phyloP scores from a whole-genome alignment of 2,113 vertebrate genomes.

The Rhabdomys dilectus region DNA sequence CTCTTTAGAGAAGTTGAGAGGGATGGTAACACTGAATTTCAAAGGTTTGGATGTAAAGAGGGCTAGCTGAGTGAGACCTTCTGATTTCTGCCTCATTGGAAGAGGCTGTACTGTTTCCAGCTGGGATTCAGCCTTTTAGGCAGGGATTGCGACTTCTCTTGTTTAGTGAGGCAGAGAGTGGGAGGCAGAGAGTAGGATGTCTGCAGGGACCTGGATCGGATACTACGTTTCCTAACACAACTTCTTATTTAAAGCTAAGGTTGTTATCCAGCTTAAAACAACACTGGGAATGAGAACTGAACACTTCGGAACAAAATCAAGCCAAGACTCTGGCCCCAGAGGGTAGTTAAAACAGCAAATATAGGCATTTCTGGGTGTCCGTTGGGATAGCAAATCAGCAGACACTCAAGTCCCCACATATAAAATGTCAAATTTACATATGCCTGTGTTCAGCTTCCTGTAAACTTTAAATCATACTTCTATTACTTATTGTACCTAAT shows the following conservation, averaged over 20 bases:
- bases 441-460: neutral
- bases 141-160: neutral
- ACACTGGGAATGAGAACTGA: neutral
- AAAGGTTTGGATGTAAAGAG: neutral
- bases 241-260: neutral
- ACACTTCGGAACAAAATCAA: conserved; percentile 38
- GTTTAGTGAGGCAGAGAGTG: neutral
- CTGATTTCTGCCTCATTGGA: neutral
- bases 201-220: neutral
- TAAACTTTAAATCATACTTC: neutral
- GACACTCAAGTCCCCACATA: neutral
- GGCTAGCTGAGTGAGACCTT: neutral
- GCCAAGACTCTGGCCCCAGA: neutral
- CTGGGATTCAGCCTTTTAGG: neutral
- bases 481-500: neutral
- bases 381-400: neutral
- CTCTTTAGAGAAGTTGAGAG: neutral
- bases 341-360: neutral
- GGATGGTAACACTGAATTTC: neutral
- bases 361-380: neutral
- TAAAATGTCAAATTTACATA: neutral
- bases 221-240: neutral
- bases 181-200: neutral
- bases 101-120: neutral
- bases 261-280: neutral